These are phyloP conservation scores for Meloidogyne exigua DNA, from an alignment of 1,140 invertebrate genomes.

Conservation along the genomic window DNA sequence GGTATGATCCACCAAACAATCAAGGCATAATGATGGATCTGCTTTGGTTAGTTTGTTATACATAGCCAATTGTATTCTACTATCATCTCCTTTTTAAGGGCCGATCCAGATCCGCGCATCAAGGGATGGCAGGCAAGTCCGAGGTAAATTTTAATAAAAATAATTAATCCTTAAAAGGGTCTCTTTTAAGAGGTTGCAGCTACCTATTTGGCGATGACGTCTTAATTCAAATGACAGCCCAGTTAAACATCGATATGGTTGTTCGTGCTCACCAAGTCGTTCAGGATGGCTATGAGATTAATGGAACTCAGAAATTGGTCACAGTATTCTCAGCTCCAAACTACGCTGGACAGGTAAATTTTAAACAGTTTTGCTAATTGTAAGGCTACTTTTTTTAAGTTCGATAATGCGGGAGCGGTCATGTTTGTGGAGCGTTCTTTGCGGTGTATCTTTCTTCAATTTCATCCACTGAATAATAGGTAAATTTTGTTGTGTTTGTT, in stretches of 20 bases:
- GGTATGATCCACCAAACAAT: conserved; percentile 11
- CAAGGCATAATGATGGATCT: neutral
- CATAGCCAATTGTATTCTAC: neutral
- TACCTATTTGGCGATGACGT: conserved; percentile 24
- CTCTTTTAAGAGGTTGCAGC: conserved; percentile 10
- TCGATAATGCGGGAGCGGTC: neutral
- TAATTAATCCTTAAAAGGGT: neutral
- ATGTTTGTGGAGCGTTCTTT: neutral
- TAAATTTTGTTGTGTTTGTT: neutral
- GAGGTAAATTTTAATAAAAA: neutral
- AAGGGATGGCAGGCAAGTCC: conserved; percentile 4
- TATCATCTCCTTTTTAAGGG: conserved; percentile 23
- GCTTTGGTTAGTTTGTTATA: neutral
- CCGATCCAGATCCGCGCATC: conserved; percentile 24
- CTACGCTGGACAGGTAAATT: neutral
- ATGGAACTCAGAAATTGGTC: neutral
- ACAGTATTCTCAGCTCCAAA: neutral
- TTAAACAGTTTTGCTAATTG: neutral
- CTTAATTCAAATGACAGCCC: neutral
- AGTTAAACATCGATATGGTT: neutral
- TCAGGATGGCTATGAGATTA: neutral
- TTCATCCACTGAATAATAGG: neutral
- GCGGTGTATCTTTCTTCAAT: neutral
- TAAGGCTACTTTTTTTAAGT: neutral
- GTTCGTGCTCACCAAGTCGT: conserved; percentile 15